A percentile compares a stretch with the other conserved stretches of the same genome.
These are phyloP conservation scores for Drosophila azteca DNA, from an alignment of 1,140 invertebrate genomes.

Conservation along the genomic window DNA sequence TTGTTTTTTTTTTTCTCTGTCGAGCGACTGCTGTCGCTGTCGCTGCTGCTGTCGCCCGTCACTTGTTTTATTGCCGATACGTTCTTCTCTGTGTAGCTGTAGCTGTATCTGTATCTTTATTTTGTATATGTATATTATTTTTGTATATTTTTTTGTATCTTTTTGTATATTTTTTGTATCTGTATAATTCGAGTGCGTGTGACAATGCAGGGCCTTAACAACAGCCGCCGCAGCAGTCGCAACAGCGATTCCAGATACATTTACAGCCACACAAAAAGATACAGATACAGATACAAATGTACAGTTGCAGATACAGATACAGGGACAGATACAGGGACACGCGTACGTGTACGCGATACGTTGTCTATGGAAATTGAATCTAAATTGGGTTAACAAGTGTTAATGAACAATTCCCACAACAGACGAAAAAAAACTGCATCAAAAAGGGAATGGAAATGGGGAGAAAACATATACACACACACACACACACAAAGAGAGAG, in stretches of 20 bases:
- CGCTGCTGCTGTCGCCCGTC: slow-evolving; percentile 19
- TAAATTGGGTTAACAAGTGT: slow-evolving; percentile 82
- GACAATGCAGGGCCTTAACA: slow-evolving; percentile 66
- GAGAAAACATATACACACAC: no score
- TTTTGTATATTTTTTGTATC: slow-evolving; percentile 3
- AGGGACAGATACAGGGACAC: slow-evolving; percentile 21
- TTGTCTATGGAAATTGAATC: slow-evolving; percentile 77
- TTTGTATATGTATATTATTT: slow-evolving; percentile 1
- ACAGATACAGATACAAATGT: slow-evolving; percentile 37
- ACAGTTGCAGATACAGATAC: slow-evolving; percentile 8
- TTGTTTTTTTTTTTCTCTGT: slow-evolving; percentile 25
- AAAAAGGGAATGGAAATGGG: slow-evolving; percentile 3
- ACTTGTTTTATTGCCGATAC: slow-evolving; percentile 59
- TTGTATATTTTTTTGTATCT: neutral
- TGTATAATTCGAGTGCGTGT: slow-evolving; percentile 34
- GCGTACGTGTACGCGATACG: slow-evolving; percentile 6
- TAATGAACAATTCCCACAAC: slow-evolving; percentile 70
- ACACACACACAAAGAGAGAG: no score
- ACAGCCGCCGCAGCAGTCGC: slow-evolving; percentile 3
- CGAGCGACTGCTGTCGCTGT: slow-evolving; percentile 17
- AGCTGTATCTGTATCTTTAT: slow-evolving; percentile 15
- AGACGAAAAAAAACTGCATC: slow-evolving; percentile 61
- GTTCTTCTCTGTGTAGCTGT: slow-evolving; percentile 38
- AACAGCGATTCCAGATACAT: slow-evolving; percentile 21
- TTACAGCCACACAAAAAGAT: slow-evolving; percentile 9